phyloP scores from a whole-genome alignment of 2,113 vertebrate species.

The Helogale parvula region DNA sequence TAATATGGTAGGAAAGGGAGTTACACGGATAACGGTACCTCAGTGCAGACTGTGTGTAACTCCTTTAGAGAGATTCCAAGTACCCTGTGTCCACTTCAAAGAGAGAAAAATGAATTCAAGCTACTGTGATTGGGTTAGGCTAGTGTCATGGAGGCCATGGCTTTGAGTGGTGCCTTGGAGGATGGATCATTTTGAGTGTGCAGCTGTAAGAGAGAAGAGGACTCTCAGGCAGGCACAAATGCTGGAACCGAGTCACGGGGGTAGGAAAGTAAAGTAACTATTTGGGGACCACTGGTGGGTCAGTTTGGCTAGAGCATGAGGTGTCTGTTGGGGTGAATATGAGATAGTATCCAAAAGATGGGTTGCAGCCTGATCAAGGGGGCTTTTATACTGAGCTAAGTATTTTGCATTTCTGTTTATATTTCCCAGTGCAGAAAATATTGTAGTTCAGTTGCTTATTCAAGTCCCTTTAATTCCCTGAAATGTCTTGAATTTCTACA shows the following conservation, averaged over 20 bases:
- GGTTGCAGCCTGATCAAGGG: neutral
- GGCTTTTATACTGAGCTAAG: slow-evolving; percentile 25
- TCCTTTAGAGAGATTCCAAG: neutral
- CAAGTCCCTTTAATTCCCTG: slow-evolving; percentile 39
- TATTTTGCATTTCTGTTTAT: slow-evolving; percentile 39
- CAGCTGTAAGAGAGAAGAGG: neutral
- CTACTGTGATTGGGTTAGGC: neutral
- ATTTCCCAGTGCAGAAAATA: slow-evolving; percentile 44
- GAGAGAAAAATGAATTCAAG: neutral
- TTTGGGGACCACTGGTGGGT: neutral
- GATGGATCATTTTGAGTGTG: neutral
- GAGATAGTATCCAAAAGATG: neutral
- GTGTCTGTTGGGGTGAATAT: neutral
- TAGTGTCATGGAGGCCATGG: neutral
- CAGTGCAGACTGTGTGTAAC: neutral
- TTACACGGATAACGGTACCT: neutral
- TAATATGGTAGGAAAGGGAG: neutral
- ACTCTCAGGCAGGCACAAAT: neutral
- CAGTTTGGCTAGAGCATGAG: neutral
- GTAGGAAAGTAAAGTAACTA: neutral
- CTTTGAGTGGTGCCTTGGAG: neutral
- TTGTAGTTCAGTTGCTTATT: slow-evolving; percentile 44
- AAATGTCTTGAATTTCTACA: slow-evolving; percentile 62
- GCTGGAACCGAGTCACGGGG: neutral
- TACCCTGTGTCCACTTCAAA: neutral